phyloP scores from a whole-genome alignment of 1,140 invertebrate genomes.

The Pristionchus pacificus region DNA sequence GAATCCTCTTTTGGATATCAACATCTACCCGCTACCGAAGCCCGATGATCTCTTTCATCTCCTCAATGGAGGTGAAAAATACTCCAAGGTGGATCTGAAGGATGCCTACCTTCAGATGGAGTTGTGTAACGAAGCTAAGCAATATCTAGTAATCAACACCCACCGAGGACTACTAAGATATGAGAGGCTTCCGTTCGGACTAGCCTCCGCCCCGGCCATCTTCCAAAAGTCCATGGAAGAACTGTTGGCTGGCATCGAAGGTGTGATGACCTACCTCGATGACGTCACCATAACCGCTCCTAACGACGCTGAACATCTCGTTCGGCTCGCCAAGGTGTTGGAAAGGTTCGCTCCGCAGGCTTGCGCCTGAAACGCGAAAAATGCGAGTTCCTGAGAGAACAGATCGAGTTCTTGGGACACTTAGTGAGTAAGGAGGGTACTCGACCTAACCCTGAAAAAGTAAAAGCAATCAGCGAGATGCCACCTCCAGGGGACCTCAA shows the following conservation, averaged over 20 bases:
- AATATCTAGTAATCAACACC: conserved; percentile 35
- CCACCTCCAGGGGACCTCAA: conserved; percentile 31
- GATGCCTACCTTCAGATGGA: conserved; percentile 44
- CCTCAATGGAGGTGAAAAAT: conserved; percentile 42
- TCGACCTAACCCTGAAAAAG: conserved; percentile 24
- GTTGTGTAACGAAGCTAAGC: conserved; percentile 40
- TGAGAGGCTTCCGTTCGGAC: conserved; percentile 59
- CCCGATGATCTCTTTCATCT: conserved; percentile 45
- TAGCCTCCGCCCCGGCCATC: conserved; percentile 60
- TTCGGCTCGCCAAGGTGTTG: conserved; percentile 9
- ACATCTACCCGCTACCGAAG: conserved; percentile 44
- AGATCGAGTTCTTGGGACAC: conserved; percentile 26
- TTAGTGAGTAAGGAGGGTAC: conserved; percentile 19
- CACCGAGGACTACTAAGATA: conserved; percentile 39
- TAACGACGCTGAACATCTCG: conserved; percentile 14
- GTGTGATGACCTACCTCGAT: conserved; percentile 40
- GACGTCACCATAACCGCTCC: conserved; percentile 34
- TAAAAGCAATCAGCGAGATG: conserved; percentile 22
- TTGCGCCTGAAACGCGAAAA: conserved; percentile 24
- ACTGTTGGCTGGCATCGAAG: conserved; percentile 50
- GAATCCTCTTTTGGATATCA: conserved; percentile 39
- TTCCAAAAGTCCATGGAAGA: conserved; percentile 62
- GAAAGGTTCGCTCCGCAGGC: conserved; percentile 11
- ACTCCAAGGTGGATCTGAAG: conserved; percentile 49
- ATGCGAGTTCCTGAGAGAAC: conserved; percentile 11